Percentiles rank a stretch among this genome's conserved stretches.
Conservation (phyloP, 2,113 vertebrate genomes). For the Rhinolophus ferrumequinum region DNA sequence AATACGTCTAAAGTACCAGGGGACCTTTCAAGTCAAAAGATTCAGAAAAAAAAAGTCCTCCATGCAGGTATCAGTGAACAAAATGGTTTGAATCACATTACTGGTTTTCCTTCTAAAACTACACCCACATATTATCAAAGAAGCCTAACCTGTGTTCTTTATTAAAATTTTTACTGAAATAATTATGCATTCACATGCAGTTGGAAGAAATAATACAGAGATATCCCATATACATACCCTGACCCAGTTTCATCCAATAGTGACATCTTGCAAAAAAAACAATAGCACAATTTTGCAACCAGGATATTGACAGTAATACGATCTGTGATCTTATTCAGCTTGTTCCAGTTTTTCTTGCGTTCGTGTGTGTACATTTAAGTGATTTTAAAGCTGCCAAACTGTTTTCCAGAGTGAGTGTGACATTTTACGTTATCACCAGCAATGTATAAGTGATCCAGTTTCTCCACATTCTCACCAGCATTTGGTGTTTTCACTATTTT, state of each 20-base stretch:
- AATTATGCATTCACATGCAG: neutral
- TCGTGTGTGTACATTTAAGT: neutral
- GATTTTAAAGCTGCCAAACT: neutral
- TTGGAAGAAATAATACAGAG: neutral
- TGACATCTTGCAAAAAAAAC: neutral
- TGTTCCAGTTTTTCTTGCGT: neutral
- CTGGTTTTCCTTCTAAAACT: conserved; percentile 20
- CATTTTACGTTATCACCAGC: neutral
- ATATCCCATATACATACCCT: neutral
- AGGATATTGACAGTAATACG: neutral
- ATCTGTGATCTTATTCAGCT: neutral
- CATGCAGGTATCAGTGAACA: conserved; percentile 80
- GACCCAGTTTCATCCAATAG: neutral
- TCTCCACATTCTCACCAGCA: neutral
- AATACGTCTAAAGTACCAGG: conserved; percentile 14
- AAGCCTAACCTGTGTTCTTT: neutral
- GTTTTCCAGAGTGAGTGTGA: neutral
- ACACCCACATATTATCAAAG: neutral
- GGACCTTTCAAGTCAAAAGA: conserved; percentile 50
- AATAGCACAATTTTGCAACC: neutral
- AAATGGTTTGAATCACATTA: neutral
- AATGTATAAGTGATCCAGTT: neutral
- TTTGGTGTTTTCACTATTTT: neutral
- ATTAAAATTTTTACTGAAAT: neutral
- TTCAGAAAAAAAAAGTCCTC: conserved; percentile 78